Evolutionary conservation across 2,888 invertebrate genomes (phyloP).

Genomic region (Drosophila rubida): DNA sequence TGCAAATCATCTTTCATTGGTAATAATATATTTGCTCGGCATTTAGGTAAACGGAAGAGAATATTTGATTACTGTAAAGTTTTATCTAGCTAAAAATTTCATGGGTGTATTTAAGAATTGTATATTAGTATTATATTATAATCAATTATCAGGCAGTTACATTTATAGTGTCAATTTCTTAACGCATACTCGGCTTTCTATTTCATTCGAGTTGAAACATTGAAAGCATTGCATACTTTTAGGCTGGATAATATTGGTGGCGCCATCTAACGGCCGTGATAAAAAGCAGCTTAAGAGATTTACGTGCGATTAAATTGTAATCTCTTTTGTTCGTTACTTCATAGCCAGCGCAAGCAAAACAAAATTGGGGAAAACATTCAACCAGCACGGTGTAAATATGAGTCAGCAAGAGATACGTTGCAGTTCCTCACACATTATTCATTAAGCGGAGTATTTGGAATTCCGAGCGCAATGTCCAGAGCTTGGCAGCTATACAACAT

Average conservation of each 20-base stretch:
- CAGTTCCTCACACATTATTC: slow-evolving; percentile 13
- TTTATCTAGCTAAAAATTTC: no score
- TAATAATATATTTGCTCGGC: neutral
- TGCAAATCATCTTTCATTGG: slow-evolving; percentile 3
- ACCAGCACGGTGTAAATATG: neutral
- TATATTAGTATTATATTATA: no score
- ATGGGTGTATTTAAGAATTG: no score
- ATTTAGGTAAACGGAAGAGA: neutral
- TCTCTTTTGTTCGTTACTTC: neutral
- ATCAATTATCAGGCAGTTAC: no score
- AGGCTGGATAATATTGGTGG: accelerated
- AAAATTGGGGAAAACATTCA: neutral
- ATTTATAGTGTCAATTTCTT: neutral
- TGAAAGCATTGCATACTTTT: slow-evolving; percentile 27
- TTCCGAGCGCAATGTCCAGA: slow-evolving; percentile 37
- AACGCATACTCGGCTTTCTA: neutral
- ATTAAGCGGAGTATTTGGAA: slow-evolving; percentile 27
- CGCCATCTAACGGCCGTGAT: slow-evolving; percentile 36
- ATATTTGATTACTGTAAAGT: neutral
- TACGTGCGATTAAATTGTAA: neutral
- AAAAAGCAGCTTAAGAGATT: neutral
- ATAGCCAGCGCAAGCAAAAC: neutral
- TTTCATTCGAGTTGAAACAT: neutral
- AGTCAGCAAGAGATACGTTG: slow-evolving; percentile 4
- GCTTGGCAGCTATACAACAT: slow-evolving; percentile 40